Conservation (phyloP, 2,113 vertebrate genomes). For the Pitta sordida region DNA sequence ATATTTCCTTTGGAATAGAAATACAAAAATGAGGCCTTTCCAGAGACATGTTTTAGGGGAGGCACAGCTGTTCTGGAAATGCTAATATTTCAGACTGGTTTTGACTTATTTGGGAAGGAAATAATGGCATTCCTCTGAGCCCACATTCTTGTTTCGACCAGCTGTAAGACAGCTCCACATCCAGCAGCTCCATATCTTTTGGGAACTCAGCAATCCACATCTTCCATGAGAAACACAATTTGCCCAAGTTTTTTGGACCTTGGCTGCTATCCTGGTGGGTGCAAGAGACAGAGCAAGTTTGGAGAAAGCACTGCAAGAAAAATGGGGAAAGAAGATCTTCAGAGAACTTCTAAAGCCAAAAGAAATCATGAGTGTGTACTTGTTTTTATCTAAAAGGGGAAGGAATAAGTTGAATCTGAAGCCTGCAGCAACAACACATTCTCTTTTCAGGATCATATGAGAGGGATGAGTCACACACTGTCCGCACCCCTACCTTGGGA, state of each 20-base stretch:
- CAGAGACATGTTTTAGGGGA: neutral
- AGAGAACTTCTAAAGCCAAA: neutral
- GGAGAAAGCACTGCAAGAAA: neutral
- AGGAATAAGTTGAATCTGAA: neutral
- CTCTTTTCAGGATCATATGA: neutral
- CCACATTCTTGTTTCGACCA: neutral
- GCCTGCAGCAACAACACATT: neutral
- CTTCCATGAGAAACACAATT: neutral
- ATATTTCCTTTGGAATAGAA: conserved; percentile 37
- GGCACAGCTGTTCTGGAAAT: neutral
- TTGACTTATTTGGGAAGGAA: neutral
- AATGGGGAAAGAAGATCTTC: neutral
- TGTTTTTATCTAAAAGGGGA: neutral
- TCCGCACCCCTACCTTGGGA: conserved; percentile 11
- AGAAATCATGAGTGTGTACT: neutral
- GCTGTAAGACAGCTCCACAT: neutral
- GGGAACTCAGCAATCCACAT: neutral
- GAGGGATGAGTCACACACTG: neutral
- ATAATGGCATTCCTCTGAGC: neutral
- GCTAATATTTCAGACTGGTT: neutral
- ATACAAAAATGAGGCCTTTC: neutral
- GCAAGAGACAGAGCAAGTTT: neutral
- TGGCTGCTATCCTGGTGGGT: neutral
- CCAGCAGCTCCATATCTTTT: neutral
- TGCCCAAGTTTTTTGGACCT: neutral